Evolutionary conservation across 1,140 invertebrate species (phyloP), one percentile per base, ranked within the genome.

Genomic region (Camponotus floridanus): DNA sequence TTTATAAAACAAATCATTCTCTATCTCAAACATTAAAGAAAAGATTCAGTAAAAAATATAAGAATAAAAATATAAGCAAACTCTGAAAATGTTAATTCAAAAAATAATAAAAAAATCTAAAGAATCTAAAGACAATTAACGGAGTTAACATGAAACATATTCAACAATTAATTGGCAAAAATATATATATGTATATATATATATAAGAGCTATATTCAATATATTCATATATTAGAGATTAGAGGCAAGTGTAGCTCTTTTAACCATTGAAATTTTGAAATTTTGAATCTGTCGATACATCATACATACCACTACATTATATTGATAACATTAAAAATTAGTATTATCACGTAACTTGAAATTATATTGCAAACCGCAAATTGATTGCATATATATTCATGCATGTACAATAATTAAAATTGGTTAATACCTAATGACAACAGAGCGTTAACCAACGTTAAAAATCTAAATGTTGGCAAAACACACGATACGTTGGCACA

Each of bases 271-370:
- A 61, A 4, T 39, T 76, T 76, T 4, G n/a, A 51, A 61, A 4
- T 39, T 76, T 39, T 76, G 33, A 59, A 74, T 6, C 33, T 74
- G 15, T 59, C 3, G 13, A 74, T 31, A 73, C 6, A 57, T 57
- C 21, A 57, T 15, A 74, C 26, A 26, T 4, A 15, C 15, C 5
- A 61, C 61, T 42, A 42, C 7, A 11, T 36, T 3, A 51, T 61
- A 7, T 31, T 8, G n/a, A 13, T 31, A 61, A 61, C 7, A 76
- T 61, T 21, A n/a, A 59, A 76, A 61, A 61, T 59, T 76, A 76
- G 42, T 61, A 59, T 76, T 76, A 21, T 21, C 18, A 2, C 64
- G 11, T 21, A 7, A 51, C 3, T 45, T 64, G 5, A 31, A 9
- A 26, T 78, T 36, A 26, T 78, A 31, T 48, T n/a, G 26, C 59